Evolutionary conservation across 2,113 vertebrate genomes (phyloP).

Genomic region (Charina bottae): DNA sequence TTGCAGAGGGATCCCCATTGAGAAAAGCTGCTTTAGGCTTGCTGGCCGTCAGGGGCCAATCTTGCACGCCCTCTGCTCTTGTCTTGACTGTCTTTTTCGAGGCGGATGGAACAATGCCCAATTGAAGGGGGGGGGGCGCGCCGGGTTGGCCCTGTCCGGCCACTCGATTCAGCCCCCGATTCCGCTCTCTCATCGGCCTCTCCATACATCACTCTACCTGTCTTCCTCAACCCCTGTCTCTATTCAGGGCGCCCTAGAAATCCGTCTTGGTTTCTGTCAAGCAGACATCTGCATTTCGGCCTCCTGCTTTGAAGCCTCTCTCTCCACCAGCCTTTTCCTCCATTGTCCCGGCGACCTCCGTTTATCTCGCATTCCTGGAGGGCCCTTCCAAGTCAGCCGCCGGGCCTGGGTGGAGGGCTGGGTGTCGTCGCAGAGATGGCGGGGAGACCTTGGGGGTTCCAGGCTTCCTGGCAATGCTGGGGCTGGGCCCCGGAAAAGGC

Average conservation of each 20-base stretch:
- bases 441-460: not conserved
- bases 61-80: not conserved
- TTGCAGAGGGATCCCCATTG: not conserved
- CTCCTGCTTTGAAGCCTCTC: not conserved
- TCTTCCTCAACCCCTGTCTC: not conserved
- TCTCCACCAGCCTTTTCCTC: not conserved
- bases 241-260: not conserved
- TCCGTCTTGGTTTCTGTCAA: slow-evolving; percentile 11
- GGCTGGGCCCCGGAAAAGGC: too few relatives aligned
- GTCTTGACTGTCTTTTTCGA: not conserved
- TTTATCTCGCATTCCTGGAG: not conserved
- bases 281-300: not conserved
- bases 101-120: not conserved
- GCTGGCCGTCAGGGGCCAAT: not conserved
- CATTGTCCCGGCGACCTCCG: not conserved
- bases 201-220: not conserved
- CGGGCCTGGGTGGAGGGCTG: too few relatives aligned
- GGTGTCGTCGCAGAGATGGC: not conserved
- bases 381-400: not conserved
- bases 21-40: too few relatives aligned
- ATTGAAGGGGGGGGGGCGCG: not conserved
- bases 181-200: not conserved
- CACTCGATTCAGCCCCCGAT: not conserved
- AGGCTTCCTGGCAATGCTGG: not conserved
- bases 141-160: not conserved